Percentiles rank a stretch among this genome's conserved stretches.
phyloP scores from a whole-genome alignment of 1,140 invertebrate genomes.

The Pseudomyrmex cubaensis region DNA sequence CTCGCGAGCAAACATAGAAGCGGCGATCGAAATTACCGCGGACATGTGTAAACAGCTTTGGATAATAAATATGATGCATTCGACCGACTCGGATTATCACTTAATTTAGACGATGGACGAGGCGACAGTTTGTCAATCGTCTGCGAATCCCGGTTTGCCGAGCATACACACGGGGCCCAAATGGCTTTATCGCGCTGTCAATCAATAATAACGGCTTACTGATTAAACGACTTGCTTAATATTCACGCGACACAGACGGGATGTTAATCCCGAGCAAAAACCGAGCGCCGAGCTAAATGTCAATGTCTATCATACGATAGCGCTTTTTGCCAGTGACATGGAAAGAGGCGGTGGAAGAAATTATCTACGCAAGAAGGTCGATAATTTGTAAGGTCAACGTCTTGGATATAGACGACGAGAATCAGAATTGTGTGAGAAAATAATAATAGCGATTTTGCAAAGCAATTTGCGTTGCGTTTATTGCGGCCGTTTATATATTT shows the following conservation, averaged over 20 bases:
- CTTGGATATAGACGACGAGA: not conserved
- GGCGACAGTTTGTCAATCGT: conserved; percentile 68
- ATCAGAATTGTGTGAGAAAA: not conserved
- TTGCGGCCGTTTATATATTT: no score
- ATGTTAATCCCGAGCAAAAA: conserved; percentile 33
- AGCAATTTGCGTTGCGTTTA: not conserved
- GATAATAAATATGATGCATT: conserved; percentile 57
- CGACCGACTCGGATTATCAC: conserved; percentile 56
- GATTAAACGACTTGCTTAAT: conserved; percentile 64
- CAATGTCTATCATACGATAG: conserved; percentile 29
- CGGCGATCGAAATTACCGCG: conserved; percentile 24
- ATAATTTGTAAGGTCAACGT: conserved; percentile 21
- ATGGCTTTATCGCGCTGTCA: conserved; percentile 67
- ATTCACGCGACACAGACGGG: conserved; percentile 47
- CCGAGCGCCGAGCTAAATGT: conserved; percentile 4
- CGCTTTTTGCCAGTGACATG: not conserved
- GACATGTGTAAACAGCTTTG: conserved; percentile 52
- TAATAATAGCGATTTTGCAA: not conserved
- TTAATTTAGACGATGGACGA: conserved; percentile 66
- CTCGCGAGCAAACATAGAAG: not conserved
- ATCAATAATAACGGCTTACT: conserved; percentile 66
- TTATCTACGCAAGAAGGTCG: not conserved
- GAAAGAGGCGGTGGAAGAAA: not conserved
- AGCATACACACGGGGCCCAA: conserved; percentile 43
- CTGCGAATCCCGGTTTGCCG: conserved; percentile 32